Percentiles rank a stretch among this genome's conserved stretches.
Evolutionary conservation across 1,140 invertebrate species (phyloP).

Genomic region (Lucilia sericata): DNA sequence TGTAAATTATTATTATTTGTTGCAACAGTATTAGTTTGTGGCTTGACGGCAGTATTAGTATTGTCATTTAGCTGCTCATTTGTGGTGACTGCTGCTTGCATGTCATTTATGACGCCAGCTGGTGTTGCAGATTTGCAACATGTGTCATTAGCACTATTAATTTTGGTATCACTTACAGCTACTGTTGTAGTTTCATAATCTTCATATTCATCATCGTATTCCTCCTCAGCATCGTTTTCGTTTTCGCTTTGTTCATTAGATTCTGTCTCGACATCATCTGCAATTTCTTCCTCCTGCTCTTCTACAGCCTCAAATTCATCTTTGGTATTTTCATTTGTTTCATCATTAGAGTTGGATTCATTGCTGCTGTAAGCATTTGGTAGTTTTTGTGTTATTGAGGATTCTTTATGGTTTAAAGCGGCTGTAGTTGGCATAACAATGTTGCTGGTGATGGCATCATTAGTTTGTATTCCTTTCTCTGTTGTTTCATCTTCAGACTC

Average conservation of each 20-base stretch:
- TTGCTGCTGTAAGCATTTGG: neutral
- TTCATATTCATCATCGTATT: constrained; percentile 14
- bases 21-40: neutral
- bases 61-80: too few species aligned
- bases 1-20: neutral
- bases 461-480: constrained; percentile 2
- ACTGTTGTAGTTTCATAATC: constrained; percentile 24
- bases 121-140: neutral
- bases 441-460: neutral
- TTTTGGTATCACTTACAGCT: neutral
- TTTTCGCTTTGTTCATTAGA: neutral
- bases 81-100: too few species aligned
- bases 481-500: constrained; percentile 13
- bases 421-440: neutral
- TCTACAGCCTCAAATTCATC: neutral
- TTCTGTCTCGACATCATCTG: neutral
- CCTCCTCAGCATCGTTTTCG: neutral
- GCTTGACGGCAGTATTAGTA: neutral
- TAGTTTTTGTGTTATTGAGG: neutral
- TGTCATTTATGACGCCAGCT: neutral
- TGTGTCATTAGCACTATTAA: neutral
- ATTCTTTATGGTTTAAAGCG: neutral
- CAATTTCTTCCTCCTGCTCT: neutral
- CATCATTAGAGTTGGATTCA: constrained; percentile 4
- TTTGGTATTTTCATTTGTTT: neutral